These are phyloP conservation scores for Dasyurus viverrinus DNA, from an alignment of 2,113 vertebrate genomes.

Conservation along the genomic window DNA sequence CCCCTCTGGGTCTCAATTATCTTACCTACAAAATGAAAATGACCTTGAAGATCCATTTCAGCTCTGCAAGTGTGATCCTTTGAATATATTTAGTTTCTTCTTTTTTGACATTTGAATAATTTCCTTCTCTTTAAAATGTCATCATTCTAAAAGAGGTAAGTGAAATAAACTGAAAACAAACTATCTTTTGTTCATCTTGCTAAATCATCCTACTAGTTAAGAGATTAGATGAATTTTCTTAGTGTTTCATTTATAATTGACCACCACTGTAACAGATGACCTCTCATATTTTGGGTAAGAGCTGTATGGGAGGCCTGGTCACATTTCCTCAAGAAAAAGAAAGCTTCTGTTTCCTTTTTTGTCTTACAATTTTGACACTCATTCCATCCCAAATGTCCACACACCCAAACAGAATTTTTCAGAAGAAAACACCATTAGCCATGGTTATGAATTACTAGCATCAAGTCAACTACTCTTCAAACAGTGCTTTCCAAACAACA, in stretches of 20 bases:
- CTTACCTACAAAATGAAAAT: background rate
- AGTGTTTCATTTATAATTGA: conserved; percentile 47
- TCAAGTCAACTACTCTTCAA: conserved; percentile 57
- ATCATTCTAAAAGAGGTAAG: background rate
- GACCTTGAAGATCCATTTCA: background rate
- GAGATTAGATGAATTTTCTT: conserved; percentile 46
- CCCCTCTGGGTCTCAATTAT: background rate
- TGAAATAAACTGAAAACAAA: conserved; percentile 20
- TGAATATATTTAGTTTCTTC: background rate
- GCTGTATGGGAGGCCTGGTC: background rate
- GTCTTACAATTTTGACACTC: background rate
- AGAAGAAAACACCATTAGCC: conserved; percentile 60
- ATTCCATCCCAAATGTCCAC: conserved; percentile 51
- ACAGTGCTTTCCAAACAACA: conserved; percentile 57
- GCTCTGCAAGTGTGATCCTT: background rate
- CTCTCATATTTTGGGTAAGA: background rate
- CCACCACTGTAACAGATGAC: conserved; percentile 45
- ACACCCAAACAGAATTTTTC: conserved; percentile 49
- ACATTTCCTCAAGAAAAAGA: background rate
- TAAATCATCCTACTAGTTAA: conserved; percentile 29
- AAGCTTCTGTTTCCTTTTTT: conserved; percentile 38
- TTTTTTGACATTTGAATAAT: background rate
- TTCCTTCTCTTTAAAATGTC: background rate
- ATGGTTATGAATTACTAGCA: conserved; percentile 34
- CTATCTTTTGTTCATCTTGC: conserved; percentile 43